Base-by-base conservation (phyloP, 2,113 vertebrate genomes). In the Tiliqua scincoides region DNA sequence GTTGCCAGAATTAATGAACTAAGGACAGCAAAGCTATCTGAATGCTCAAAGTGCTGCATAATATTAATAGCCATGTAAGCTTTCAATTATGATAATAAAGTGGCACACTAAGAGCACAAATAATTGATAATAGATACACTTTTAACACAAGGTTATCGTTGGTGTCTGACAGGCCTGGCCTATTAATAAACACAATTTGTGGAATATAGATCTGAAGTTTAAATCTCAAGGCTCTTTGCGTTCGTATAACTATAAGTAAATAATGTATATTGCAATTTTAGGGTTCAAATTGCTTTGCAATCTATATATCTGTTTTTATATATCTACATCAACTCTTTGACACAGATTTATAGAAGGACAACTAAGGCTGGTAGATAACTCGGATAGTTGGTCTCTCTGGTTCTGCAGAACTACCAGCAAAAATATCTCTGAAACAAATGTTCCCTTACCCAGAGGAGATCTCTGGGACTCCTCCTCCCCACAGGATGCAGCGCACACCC, bases 271-370 rank as follows among this genome's bases (percentile, higher is more conserved):
- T 27, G 14, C 30, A 25, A 63, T 63, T 80, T 63, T 61, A 86
- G n/a, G 25, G n/a, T 30, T 72, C 77, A 79, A 62, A 32, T 62
- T 72, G 27, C 30, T 79, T 85, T 79, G 70, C 54, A 73, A 62
- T 83, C 32, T 73, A 43, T 73, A 61, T 73, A 52, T 83, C n/a
- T n/a, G n/a, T n/a, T 72, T 83, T 40, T 72, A 61, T 74, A 90
- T 70, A 91, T 54, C 90, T 87, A 91, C 88, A 76, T 17, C 94
- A 95, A 96, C 92, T 95, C 40, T 25, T 5, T 20, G 68, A 72
- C 14, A 40, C 62, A 80, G 30, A 80, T 32, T 54, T 79, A 63
- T 40, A 72, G 21, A 73, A 86, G 40, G 3, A 14, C 30, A 63
- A 32, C 37, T 71, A 48, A 62, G 35, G 37, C 57, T 48, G 17